These are phyloP conservation scores for Toxotes jaculatrix DNA, from an alignment of 2,113 vertebrate species.

Conservation along the genomic window DNA sequence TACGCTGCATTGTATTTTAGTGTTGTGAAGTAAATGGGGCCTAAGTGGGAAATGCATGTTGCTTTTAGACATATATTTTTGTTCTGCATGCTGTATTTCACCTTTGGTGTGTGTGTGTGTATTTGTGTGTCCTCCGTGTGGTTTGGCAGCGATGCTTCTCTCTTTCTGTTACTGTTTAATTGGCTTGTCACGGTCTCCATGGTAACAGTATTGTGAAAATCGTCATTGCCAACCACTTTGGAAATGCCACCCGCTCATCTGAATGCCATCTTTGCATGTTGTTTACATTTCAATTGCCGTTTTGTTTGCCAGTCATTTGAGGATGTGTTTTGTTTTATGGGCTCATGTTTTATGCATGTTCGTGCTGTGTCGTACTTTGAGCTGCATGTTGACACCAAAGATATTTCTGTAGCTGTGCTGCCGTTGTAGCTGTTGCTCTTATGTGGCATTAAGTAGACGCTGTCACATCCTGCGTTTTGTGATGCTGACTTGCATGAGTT, in stretches of 20 bases:
- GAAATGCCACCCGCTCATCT: slow-evolving; percentile 46
- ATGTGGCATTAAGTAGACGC: slow-evolving; percentile 15
- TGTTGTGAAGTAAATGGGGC: slow-evolving; percentile 72
- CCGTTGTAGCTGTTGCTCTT: slow-evolving; percentile 30
- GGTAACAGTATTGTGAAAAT: slow-evolving; percentile 47
- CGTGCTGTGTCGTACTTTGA: slow-evolving; percentile 29
- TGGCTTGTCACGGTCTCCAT: slow-evolving; percentile 34
- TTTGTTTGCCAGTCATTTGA: slow-evolving; percentile 10
- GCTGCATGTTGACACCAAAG: slow-evolving; percentile 49
- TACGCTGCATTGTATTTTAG: slow-evolving; percentile 9
- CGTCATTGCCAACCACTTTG: slow-evolving; percentile 66
- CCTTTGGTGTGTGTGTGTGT: neutral
- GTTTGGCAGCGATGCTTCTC: slow-evolving; percentile 68
- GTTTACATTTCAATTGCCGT: slow-evolving; percentile 40
- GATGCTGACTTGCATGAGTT: slow-evolving; percentile 18
- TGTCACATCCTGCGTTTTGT: neutral
- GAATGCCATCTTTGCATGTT: slow-evolving; percentile 61
- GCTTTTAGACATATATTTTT: slow-evolving; percentile 41
- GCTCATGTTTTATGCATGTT: slow-evolving; percentile 50
- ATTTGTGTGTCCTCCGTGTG: slow-evolving; percentile 33
- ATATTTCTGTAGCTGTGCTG: slow-evolving; percentile 16
- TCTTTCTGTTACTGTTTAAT: slow-evolving; percentile 24
- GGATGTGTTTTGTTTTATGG: neutral
- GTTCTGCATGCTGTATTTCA: slow-evolving; percentile 60
- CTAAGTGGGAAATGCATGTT: slow-evolving; percentile 61